A percentile compares a stretch with the other conserved stretches of the same genome.
Conservation (phyloP, 1,140 invertebrate species). For the Melitaea cinxia region DNA sequence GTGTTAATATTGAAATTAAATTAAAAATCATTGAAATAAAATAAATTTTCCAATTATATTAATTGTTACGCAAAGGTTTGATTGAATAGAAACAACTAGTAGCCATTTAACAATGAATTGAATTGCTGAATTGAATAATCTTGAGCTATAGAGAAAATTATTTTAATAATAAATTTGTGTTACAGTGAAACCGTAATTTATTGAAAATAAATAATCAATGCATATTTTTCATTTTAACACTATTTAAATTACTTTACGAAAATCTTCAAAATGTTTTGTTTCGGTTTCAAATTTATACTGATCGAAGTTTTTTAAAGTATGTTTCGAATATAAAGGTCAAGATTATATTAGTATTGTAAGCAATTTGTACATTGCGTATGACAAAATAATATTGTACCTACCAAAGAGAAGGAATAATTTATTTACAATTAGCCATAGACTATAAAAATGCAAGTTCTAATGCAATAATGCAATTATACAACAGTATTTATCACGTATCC, state of each 20-base stretch:
- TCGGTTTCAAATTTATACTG: neutral
- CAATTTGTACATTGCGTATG: neutral
- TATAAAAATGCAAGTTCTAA: too few species aligned
- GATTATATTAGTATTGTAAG: neutral
- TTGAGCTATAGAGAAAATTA: neutral
- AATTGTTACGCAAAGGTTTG: too few species aligned
- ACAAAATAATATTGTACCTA: neutral
- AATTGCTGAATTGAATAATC: neutral
- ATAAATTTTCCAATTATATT: too few species aligned
- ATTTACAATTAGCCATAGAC: conserved; percentile 7
- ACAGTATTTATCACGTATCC: neutral
- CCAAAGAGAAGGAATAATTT: conserved; percentile 5
- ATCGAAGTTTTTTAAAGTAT: neutral
- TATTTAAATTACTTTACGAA: neutral
- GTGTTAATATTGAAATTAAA: neutral
- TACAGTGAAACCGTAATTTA: neutral
- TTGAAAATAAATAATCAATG: neutral
- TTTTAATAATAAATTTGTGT: neutral
- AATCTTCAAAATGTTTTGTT: neutral
- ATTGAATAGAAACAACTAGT: too few species aligned
- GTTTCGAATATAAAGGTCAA: neutral
- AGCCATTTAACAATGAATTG: too few species aligned
- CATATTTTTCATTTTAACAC: neutral
- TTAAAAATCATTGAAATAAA: neutral
- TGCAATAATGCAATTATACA: too few species aligned